A percentile compares a stretch with the other conserved stretches of the same genome.
Evolutionary conservation across 2,797 vertebrate species (phyloP).

Genomic region (Anguilla megastoma): DNA sequence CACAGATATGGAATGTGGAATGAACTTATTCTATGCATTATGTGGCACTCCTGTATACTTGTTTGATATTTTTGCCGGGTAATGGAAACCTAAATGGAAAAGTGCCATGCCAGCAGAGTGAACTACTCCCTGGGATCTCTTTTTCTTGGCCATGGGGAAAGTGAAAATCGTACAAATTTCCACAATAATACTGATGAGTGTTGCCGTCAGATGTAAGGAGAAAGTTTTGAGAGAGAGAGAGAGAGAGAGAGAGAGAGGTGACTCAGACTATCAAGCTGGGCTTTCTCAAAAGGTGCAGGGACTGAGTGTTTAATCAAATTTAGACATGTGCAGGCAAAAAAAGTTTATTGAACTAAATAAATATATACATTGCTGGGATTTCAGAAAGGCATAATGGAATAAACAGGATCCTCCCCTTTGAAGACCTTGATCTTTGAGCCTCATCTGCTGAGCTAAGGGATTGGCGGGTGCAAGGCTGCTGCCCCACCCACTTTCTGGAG

Average conservation of each 20-base stretch:
- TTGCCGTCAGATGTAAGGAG: not conserved
- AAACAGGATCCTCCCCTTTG: not conserved
- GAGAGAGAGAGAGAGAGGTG: too few relatives aligned
- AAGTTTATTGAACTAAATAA: not conserved
- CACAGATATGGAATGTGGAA: not conserved
- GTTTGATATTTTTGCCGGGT: not conserved
- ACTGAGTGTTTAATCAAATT: not conserved
- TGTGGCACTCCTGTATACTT: slow-evolving; percentile 10
- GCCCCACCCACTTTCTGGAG: slow-evolving; percentile 21
- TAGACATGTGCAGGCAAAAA: not conserved
- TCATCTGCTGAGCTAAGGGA: not conserved
- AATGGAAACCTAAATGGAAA: not conserved
- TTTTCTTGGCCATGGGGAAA: not conserved
- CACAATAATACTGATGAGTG: not conserved
- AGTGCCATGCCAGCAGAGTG: not conserved
- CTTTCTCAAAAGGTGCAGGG: not conserved
- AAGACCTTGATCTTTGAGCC: not conserved
- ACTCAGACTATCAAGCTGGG: not conserved
- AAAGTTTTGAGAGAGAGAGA: not conserved
- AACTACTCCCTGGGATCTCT: not conserved
- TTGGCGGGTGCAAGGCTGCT: not conserved
- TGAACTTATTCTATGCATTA: not conserved
- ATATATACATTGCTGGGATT: not conserved
- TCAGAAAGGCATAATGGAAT: slow-evolving; percentile 10
- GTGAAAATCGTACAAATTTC: not conserved